Base-by-base conservation (phyloP, 2,113 vertebrate genomes). In the Mionectes macconnelli region DNA sequence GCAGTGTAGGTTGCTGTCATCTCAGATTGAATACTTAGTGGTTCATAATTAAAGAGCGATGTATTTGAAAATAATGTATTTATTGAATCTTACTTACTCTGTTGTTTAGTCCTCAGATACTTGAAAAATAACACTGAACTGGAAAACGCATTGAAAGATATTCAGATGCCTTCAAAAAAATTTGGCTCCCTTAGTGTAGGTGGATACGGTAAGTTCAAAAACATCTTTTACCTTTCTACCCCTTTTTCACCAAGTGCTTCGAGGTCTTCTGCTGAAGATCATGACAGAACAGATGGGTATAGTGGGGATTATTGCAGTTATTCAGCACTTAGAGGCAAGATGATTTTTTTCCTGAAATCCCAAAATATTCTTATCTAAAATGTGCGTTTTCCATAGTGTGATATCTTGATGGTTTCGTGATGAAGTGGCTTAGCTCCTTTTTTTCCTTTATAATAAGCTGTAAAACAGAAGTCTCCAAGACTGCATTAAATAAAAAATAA, bases 101-200 rank as follows among this genome's bases (percentile, higher is more conserved):
- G 74, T 95, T 95, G 19, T 94, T 94, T 89, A 99, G 99, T 98
- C 81, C 66, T 98, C 53, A 93, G 97, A 47, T 84, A 97, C 88
- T 96, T 99, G 88, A 98, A 99, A 98, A 98, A 99, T 79, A 99
- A 99, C 92, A 98, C 97, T 59, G 97, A 98, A 33, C 93, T 99
- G 96, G 86, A 97, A 91, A 96, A 96, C 40, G 88, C 97, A 53
- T 96, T 99, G 68, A 90, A 98, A 69, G 96, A 99, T 76, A 96
- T 99, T 92, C 98, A 98, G 87, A 98, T 99, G 98, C 99, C 99
- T 85, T 98, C 97, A 42, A 99, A 99, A 97, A 87, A 89, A 84
- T 42, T 98, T 57, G 97, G 81, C 24, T 96, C 64, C n/a, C 59
- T 99, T 87, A 89, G 8, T 52, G 57, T 99, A 39, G 97, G 95